These are phyloP conservation scores for Sylvilagus bachmani DNA, from an alignment of 2,113 vertebrate species.

Conservation along the genomic window DNA sequence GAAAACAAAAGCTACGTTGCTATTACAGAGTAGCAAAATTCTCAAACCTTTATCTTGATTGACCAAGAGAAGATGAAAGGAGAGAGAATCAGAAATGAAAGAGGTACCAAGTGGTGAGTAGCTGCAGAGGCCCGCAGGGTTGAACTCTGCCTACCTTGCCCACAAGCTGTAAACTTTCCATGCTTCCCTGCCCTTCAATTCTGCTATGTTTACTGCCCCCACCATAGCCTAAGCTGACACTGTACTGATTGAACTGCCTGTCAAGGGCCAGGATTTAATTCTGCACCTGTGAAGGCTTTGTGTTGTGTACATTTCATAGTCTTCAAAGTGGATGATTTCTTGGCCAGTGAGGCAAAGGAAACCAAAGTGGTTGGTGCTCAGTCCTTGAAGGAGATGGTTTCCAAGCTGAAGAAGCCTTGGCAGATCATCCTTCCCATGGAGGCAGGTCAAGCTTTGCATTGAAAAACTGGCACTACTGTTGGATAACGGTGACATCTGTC, in stretches of 20 bases:
- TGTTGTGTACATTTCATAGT: constrained; percentile 73
- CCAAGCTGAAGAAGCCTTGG: constrained; percentile 95
- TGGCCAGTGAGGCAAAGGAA: constrained; percentile 96
- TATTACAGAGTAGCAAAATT: background rate
- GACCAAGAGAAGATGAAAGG: background rate
- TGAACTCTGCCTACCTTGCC: too few relatives aligned
- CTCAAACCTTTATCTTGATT: background rate
- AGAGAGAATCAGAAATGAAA: constrained; percentile 22
- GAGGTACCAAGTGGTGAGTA: background rate
- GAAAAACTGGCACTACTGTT: constrained; percentile 89
- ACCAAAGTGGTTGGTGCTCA: constrained; percentile 96
- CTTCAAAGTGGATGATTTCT: constrained; percentile 95
- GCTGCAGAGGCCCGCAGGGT: too few relatives aligned
- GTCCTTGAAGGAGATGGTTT: constrained; percentile 97
- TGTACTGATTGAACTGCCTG: too few relatives aligned
- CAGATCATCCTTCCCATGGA: constrained; percentile 95
- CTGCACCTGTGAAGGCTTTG: too few relatives aligned
- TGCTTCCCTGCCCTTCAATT: too few relatives aligned
- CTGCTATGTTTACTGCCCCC: too few relatives aligned
- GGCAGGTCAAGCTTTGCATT: constrained; percentile 96
- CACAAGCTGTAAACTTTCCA: too few relatives aligned
- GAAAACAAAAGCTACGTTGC: background rate
- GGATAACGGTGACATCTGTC: too few relatives aligned
- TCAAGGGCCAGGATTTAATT: too few relatives aligned
- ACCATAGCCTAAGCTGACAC: too few relatives aligned